A percentile compares a stretch with the other conserved stretches of the same genome.
phyloP scores from a whole-genome alignment of 2,113 vertebrate genomes.

The Delphinus delphis region DNA sequence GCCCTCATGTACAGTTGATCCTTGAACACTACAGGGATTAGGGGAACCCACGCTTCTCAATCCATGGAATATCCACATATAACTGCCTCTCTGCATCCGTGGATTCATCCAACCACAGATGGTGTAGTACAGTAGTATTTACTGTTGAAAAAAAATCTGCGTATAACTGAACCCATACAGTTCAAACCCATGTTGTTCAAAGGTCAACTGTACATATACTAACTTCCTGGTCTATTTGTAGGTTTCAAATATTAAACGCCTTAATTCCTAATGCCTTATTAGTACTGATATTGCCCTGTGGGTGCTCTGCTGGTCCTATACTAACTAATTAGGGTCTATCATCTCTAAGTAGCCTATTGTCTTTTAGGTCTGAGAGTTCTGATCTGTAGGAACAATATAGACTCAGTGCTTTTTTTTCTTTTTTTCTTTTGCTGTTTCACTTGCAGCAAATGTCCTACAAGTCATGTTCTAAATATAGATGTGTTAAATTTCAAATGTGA shows the following conservation, averaged over 20 bases:
- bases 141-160: background rate
- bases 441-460: slow-evolving; percentile 72
- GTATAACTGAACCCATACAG: background rate
- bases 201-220: background rate
- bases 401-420: slow-evolving; percentile 44
- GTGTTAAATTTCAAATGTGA: slow-evolving; percentile 81
- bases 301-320: too few species aligned
- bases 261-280: background rate
- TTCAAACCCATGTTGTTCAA: background rate
- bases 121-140: background rate
- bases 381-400: slow-evolving; percentile 9
- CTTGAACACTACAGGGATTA: background rate
- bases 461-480: slow-evolving; percentile 84
- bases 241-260: background rate
- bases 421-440: slow-evolving; percentile 65
- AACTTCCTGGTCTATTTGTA: background rate
- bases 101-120: background rate
- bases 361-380: background rate
- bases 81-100: background rate
- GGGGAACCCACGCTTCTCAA: background rate
- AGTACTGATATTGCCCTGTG: fast-evolving
- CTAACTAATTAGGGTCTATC: background rate
- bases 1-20: background rate
- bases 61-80: background rate
- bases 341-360: background rate